phyloP scores from a whole-genome alignment of 2,888 invertebrate genomes.

The Drosophila subsilvestris region DNA sequence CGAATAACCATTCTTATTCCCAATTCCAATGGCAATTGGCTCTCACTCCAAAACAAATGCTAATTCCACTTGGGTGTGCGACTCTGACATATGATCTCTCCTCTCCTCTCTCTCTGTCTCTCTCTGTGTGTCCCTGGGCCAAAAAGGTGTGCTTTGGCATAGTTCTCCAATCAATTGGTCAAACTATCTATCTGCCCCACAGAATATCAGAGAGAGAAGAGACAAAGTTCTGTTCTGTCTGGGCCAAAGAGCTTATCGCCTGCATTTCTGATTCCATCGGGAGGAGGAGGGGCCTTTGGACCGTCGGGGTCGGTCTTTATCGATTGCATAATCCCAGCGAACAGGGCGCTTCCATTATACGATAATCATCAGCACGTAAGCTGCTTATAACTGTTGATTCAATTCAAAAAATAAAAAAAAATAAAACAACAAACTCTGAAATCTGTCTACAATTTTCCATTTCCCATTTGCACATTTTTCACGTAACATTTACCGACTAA shows the following conservation, averaged over 20 bases:
- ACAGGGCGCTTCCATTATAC: constrained; percentile 6
- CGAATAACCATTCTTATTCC: constrained; percentile 1
- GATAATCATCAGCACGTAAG: constrained; percentile 21
- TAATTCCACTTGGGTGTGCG: constrained; percentile 60
- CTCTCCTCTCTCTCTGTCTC: not conserved
- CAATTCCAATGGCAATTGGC: constrained; percentile 15
- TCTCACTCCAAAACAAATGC: constrained; percentile 23
- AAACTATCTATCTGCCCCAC: not conserved
- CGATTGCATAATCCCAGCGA: constrained; percentile 17
- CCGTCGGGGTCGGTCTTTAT: not conserved
- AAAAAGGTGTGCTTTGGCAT: not conserved
- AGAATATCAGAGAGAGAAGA: not conserved
- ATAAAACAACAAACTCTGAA: constrained; percentile 7
- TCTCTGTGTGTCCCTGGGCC: not conserved
- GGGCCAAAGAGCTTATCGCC: constrained; percentile 17
- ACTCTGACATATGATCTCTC: constrained; percentile 26
- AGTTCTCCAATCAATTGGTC: constrained; percentile 10
- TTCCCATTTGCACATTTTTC: not conserved
- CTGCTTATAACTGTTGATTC: constrained; percentile 25
- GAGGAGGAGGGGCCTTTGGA: not conserved
- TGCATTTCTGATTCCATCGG: not conserved
- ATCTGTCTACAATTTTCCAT: constrained; percentile 5
- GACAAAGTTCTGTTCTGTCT: not conserved
- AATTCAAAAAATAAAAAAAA: not conserved
- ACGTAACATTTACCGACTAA: not conserved